Percentiles rank a stretch among this genome's conserved stretches.
Evolutionary conservation across 1,140 invertebrate species (phyloP).

Genomic region (Trichogramma pretiosum): DNA sequence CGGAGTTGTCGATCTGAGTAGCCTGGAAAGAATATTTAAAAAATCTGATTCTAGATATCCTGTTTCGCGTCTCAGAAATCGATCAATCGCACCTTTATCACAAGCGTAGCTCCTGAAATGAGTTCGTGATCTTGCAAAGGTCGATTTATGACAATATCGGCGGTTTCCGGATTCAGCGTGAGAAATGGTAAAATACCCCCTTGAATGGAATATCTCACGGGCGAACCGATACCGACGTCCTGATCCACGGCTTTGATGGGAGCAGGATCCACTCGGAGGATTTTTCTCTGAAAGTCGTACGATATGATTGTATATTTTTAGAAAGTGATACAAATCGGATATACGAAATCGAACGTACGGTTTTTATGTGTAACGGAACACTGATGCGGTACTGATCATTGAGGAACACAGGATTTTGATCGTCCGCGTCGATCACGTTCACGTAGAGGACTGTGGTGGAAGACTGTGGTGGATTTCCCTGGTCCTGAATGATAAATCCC

Average conservation of each 20-base stretch:
- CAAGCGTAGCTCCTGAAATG: slow-evolving; percentile 62
- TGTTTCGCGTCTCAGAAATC: not conserved
- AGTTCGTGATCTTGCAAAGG: slow-evolving; percentile 54
- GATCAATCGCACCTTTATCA: slow-evolving; percentile 50
- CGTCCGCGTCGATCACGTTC: slow-evolving; percentile 80
- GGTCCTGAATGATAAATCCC: slow-evolving; percentile 53
- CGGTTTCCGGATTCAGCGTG: slow-evolving; percentile 51
- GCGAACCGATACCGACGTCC: slow-evolving; percentile 69
- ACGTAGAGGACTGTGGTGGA: slow-evolving; percentile 68
- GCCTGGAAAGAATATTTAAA: slow-evolving; percentile 48
- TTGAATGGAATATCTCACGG: slow-evolving; percentile 58
- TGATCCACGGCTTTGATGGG: slow-evolving; percentile 68
- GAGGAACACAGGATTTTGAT: slow-evolving; percentile 80
- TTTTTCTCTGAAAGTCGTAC: slow-evolving; percentile 46
- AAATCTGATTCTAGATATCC: slow-evolving; percentile 1
- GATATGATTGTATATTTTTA: not conserved
- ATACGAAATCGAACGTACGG: slow-evolving; percentile 39
- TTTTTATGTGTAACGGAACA: slow-evolving; percentile 53
- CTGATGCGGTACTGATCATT: slow-evolving; percentile 67
- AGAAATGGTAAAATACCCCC: slow-evolving; percentile 43
- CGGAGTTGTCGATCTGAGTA: slow-evolving; percentile 78
- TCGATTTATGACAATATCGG: slow-evolving; percentile 52
- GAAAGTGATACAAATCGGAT: not conserved
- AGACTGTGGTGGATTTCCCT: slow-evolving; percentile 67
- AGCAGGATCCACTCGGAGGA: slow-evolving; percentile 49